Percentiles rank a stretch among this genome's conserved stretches.
phyloP scores from a whole-genome alignment of 2,888 invertebrate species.

The Teleogryllus oceanicus region DNA sequence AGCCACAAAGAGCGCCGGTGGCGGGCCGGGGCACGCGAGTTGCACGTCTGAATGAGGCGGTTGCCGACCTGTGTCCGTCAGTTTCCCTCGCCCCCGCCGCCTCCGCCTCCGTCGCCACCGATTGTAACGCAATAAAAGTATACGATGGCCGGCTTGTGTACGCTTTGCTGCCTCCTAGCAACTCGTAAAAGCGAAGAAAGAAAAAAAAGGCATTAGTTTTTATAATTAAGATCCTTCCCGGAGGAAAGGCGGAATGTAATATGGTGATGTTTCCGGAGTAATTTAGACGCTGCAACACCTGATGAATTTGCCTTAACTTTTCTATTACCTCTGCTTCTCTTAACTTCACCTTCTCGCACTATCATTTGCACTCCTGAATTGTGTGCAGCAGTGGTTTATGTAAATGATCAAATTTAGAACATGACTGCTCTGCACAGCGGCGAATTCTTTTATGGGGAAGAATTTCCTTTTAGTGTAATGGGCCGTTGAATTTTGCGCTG shows the following conservation, averaged over 20 bases:
- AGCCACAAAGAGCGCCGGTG: neutral
- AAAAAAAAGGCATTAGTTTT: neutral
- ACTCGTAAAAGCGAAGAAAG: neutral
- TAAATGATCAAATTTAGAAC: neutral
- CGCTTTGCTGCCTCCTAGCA: neutral
- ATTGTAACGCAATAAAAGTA: conserved; percentile 3
- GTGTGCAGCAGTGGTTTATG: neutral
- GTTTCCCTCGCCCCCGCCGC: neutral
- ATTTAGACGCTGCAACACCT: neutral
- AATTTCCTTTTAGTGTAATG: no score
- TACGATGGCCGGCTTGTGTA: neutral
- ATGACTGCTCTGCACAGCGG: neutral
- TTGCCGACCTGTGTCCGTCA: neutral
- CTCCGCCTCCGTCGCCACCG: neutral
- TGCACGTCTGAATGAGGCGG: neutral
- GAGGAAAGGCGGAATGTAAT: neutral
- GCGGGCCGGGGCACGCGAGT: neutral
- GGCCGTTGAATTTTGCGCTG: no score
- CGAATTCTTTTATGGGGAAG: no score
- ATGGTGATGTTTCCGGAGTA: neutral
- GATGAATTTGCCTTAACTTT: neutral
- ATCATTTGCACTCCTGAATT: neutral
- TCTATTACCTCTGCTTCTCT: neutral
- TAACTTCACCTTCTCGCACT: no score
- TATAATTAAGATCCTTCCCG: neutral